phyloP scores from a whole-genome alignment of 1,140 invertebrate genomes.

The Leucophenga varia region DNA sequence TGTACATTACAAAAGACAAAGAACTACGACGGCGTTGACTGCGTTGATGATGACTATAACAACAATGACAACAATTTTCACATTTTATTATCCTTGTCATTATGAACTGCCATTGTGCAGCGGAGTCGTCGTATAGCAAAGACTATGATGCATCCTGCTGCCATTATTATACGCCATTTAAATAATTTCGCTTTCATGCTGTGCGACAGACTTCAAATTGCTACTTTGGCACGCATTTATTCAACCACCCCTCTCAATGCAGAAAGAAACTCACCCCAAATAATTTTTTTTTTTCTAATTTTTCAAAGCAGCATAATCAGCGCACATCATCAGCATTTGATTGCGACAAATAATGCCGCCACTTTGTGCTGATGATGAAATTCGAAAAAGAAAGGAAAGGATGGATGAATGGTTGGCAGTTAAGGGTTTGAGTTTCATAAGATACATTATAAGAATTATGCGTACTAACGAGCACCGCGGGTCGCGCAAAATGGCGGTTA shows the following conservation, averaged over 20 bases:
- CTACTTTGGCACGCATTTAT: constrained; percentile 19
- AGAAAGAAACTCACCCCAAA: constrained; percentile 2
- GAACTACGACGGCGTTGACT: not conserved
- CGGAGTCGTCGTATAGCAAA: constrained; percentile 12
- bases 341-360: constrained; percentile 56
- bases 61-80: constrained; percentile 48
- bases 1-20: no score
- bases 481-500: constrained; percentile 32
- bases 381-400: no score
- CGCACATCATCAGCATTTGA: constrained; percentile 53
- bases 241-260: not conserved
- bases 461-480: no score
- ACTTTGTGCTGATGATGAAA: constrained; percentile 38
- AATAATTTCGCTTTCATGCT: constrained; percentile 52
- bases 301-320: constrained; percentile 46
- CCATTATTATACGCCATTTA: constrained; percentile 57
- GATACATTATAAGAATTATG: not conserved
- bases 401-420: constrained; percentile 11
- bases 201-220: no score
- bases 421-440: constrained; percentile 15
- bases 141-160: constrained; percentile 27
- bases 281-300: constrained; percentile 28
- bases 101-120: constrained; percentile 32
- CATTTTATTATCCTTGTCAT: constrained; percentile 55
- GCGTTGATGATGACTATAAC: constrained; percentile 1